Base-by-base conservation (phyloP, 2,113 vertebrate genomes). In the Ginglymostoma cirratum region DNA sequence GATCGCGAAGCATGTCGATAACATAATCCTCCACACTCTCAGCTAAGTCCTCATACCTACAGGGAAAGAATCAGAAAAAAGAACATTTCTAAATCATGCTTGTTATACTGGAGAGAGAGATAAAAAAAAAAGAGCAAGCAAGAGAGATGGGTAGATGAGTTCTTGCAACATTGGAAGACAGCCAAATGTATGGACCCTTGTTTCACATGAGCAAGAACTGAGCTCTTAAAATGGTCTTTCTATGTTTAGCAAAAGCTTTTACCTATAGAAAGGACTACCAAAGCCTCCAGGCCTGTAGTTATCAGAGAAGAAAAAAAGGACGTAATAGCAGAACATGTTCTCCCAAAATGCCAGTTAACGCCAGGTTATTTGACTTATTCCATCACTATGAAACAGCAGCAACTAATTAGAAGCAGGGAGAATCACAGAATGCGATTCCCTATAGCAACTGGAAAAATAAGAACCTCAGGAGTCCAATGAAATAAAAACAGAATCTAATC, bases 1-100 rank as follows among this genome's bases (percentile, higher is more conserved):
- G 99, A 97, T 99, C 99, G 42, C 98, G 97, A n/a, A 99, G 97
- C 97, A 99, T 98, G 7, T 99, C 99, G 0, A 99, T 97, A 3
- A 99, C 99, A 0, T 99, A 99, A 52, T 99, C 99, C 96, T 99
- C 99, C 97, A 99, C 99, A 0, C 99, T 99, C 97, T 99, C 99
- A 0, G 98, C 97, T 66, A 99, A 97, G 72, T 99, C 99, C 0
- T 99, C 99, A 14, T 99, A 99, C 98, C 99, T 99, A n/a, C 12
- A 96, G 95, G 95, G 61, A 42, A 66, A 66, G 34, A 66, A 66
- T 93, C 61, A 34, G 61, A 66, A 12, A n/a, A 61, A 6, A 42
- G 0, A 61, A 17, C 38, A 65, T 21, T 93, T n/a, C 61, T 66
- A 61, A 66, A 38, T 93, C 17, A 66, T 5, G 15, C 3, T 30